Percentiles rank a stretch among this genome's conserved stretches.
Conservation (phyloP, 2,113 vertebrate species). For the Sarotherodon lohbergeri region DNA sequence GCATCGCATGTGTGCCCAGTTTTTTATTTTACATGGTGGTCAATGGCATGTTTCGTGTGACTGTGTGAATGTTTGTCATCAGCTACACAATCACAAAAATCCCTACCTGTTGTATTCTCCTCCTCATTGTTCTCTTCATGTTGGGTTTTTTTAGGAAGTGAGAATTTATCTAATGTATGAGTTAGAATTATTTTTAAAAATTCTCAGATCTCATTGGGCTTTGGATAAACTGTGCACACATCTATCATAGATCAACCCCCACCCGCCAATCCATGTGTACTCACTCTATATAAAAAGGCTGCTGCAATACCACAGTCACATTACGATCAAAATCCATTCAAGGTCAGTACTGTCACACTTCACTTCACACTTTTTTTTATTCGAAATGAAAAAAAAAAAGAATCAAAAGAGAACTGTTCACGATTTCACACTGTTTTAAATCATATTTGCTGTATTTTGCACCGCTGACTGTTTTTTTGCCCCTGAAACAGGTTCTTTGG, state of each 20-base stretch:
- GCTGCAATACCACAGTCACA: background rate
- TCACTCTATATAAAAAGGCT: background rate
- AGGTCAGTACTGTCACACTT: background rate
- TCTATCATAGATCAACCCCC: background rate
- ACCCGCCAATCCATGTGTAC: accelerated
- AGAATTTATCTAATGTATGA: background rate
- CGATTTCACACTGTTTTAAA: background rate
- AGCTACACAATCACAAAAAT: background rate
- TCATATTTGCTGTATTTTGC: background rate
- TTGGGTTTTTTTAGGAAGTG: background rate
- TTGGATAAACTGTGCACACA: accelerated
- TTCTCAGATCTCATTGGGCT: background rate
- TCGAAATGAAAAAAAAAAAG: background rate
- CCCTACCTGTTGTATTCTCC: background rate
- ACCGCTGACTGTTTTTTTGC: background rate
- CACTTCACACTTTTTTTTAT: background rate
- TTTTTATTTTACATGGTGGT: background rate
- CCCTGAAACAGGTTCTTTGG: background rate
- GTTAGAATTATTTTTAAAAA: background rate
- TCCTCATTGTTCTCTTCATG: background rate
- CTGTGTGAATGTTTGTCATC: background rate
- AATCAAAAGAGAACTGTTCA: accelerated
- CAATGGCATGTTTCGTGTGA: background rate
- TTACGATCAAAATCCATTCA: background rate
- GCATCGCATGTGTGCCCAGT: background rate